Evolutionary conservation across 2,888 invertebrate species (phyloP), one percentile per base, ranked within the genome.

Genomic region (Choristoneura rosaceana): DNA sequence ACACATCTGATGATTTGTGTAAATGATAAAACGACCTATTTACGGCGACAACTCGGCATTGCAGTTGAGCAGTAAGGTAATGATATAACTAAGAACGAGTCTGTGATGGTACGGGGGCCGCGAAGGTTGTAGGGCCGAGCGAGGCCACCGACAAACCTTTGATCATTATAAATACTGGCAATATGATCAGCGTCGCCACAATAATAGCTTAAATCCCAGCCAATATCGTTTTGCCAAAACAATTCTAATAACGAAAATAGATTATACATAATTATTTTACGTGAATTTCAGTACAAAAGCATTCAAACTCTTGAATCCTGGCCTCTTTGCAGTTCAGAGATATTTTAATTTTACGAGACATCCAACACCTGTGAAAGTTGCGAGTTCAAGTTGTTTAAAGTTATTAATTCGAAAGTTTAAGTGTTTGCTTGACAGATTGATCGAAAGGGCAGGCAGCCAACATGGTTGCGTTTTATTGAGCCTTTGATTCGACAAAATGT

Each of bases 61-160:
- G 64, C 68, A 69, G 68, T 67, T 50, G 63, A 69, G 64, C 63
- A 58, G 52, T 47, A 68, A 63, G 63, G 64, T 68, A 69, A 69
- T 69, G 71, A 68, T 71, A 71, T 68, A 71, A 73, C 68, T 50
- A 68, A 64, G 64, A 73, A 73, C 69, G 41, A 69, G 73, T 73
- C 71, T 63, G 64, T 55, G 88, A 89, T 87, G 89, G 83, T 83
- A 85, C 84, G 77, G 87, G 84, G 92, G 91, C 92, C 91, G 83
- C 87, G 83, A 82, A 92, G 92, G 93, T 92, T 90, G 88, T 85
- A 84, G 93, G 92, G 92, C 91, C 85, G 76, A 78, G 78, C 89
- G 89, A 93, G 91, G 92, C 90, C 89, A 88, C 83, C 34, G 47
- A 71, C 68, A 59, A 73, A 73, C 73, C 73, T 73, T 73, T 73